phyloP scores from a whole-genome alignment of 1,140 invertebrate genomes.

The Diplogasteroides magnus region DNA sequence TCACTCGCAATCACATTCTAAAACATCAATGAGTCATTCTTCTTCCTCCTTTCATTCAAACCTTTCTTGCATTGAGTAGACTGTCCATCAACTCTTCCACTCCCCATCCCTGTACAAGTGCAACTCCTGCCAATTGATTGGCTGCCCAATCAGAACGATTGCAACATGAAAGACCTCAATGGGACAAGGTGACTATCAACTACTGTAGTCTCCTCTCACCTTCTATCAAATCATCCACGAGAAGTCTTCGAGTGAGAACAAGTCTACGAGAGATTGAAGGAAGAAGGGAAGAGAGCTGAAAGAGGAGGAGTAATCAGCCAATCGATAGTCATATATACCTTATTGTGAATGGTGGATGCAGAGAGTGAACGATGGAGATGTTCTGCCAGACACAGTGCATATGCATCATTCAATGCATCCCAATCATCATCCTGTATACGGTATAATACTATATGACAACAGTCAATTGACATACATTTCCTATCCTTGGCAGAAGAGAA shows the following conservation, averaged over 20 bases:
- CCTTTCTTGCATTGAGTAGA: background rate
- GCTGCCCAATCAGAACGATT: background rate
- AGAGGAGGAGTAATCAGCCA: no score
- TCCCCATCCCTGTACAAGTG: background rate
- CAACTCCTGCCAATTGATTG: background rate
- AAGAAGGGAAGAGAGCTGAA: slow-evolving; percentile 3
- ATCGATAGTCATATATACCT: no score
- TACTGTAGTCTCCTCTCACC: background rate
- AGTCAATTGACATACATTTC: background rate
- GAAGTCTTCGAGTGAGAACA: slow-evolving; percentile 1
- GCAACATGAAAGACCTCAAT: slow-evolving; percentile 2
- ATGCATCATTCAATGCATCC: slow-evolving; percentile 23
- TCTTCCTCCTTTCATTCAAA: background rate
- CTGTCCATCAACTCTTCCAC: background rate
- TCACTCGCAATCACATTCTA: slow-evolving; percentile 7
- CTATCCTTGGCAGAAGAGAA: slow-evolving; percentile 20
- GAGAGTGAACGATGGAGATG: slow-evolving; percentile 17
- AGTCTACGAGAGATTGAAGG: background rate
- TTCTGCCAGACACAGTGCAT: slow-evolving; percentile 24
- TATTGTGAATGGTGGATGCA: background rate
- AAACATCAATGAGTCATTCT: background rate
- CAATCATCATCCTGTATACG: background rate
- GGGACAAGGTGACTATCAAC: no score
- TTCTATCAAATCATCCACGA: background rate
- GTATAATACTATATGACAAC: background rate